phyloP scores from a whole-genome alignment of 1,140 invertebrate genomes.

The Hesperophylax magnus region DNA sequence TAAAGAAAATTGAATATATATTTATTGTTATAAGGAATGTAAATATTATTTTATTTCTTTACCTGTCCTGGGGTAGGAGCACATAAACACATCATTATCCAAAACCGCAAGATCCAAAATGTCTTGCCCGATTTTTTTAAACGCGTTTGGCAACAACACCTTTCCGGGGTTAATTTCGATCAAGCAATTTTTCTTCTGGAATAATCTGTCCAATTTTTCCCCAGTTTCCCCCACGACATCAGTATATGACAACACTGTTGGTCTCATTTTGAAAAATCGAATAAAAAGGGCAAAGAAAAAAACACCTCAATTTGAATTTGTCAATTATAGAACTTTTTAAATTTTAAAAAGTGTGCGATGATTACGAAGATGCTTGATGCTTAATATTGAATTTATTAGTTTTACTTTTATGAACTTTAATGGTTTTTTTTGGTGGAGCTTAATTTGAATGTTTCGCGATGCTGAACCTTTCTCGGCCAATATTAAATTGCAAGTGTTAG shows the following conservation, averaged over 20 bases:
- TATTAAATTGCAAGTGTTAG: conserved; percentile 17
- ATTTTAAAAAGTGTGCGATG: neutral
- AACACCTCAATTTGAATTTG: neutral
- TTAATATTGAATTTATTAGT: no score
- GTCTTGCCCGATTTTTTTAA: conserved; percentile 76
- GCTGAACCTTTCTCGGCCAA: neutral
- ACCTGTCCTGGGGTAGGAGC: conserved; percentile 88
- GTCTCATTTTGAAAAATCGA: conserved; percentile 61
- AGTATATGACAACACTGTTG: conserved; percentile 69
- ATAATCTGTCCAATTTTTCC: conserved; percentile 76
- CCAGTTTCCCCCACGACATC: conserved; percentile 75
- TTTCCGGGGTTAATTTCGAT: conserved; percentile 79
- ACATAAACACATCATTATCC: conserved; percentile 83
- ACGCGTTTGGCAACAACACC: conserved; percentile 78
- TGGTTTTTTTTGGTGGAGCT: neutral
- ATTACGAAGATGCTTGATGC: no score
- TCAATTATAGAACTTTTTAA: neutral
- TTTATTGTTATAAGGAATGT: no score
- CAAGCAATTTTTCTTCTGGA: conserved; percentile 77
- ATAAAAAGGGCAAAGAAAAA: neutral
- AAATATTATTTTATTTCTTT: conserved; percentile 32
- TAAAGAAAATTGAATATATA: no score
- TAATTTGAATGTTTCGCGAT: neutral
- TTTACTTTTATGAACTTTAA: no score
- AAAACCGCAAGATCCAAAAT: conserved; percentile 78